Evolutionary conservation across 2,888 invertebrate genomes (phyloP), one percentile per base, ranked within the genome.

Genomic region (Odontocolon sp.): DNA sequence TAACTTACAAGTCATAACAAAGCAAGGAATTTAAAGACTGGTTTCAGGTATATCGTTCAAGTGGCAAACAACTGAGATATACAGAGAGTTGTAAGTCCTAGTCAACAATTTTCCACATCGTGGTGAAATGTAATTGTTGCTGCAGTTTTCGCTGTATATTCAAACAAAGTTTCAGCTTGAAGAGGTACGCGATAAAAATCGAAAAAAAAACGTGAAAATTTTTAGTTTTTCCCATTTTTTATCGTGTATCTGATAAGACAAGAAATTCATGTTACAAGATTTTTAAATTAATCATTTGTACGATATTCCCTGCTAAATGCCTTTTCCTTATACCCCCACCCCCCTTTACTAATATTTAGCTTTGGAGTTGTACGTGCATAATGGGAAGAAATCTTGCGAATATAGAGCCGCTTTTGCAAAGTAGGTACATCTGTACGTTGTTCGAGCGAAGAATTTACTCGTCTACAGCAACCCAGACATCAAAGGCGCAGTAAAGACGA

Each of bases 381-480:
- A 69, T 14, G 61, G 21, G 16, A 28, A 14, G 33, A 33, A 47
- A 11, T 64, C 47, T 16, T 26, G 26, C 50, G 31, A 8, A 42
- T 42, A 11, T 21, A 31, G 52, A 5, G 16, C 52, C 42, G 50
- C 57, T 50, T 26, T 16, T 33, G 31, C 14, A 11, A 31, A 6
- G 16, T 18, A 21, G 18, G 38, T 31, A n/a, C n/a, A n/a, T n/a
- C n/a, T n/a, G n/a, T n/a, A 36, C 52, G 50, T 56, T 63, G 54
- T 56, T 66, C 40, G 21, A 75, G 66, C 8, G 75, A 54, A 45
- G 45, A 75, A 56, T 57, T 75, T 75, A 50, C 63, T 69, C 69
- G 50, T 31, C 63, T 69, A 69, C 61, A 67, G 57, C 69, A 28
- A 69, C 31, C 40, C 28, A 64, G 71, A 71, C 71, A 64, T 71